Percentiles rank a stretch among this genome's conserved stretches.
Evolutionary conservation across 2,797 vertebrate species (phyloP).

Genomic region (Trematomus bernacchii): DNA sequence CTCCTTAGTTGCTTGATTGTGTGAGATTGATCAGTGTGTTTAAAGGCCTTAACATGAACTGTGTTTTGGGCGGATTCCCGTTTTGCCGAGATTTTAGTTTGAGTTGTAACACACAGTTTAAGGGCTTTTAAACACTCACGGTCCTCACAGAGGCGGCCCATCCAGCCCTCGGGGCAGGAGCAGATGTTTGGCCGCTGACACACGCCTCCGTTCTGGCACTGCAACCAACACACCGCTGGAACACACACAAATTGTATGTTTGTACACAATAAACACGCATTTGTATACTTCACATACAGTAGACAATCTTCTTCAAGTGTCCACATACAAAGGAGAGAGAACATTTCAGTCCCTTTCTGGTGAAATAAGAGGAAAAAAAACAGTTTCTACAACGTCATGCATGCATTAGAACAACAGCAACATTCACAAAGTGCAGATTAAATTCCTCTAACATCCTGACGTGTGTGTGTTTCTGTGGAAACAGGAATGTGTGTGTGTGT

Average conservation of each 20-base stretch:
- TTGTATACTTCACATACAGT: background rate
- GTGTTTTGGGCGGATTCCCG: too few species aligned
- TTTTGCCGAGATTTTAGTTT: background rate
- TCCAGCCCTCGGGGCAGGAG: conserved; percentile 95
- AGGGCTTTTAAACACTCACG: conserved; percentile 84
- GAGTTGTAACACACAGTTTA: background rate
- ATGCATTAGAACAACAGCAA: conserved; percentile 20
- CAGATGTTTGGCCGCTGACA: conserved; percentile 95
- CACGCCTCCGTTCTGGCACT: conserved; percentile 94
- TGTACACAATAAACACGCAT: background rate
- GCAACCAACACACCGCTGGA: conserved; percentile 94
- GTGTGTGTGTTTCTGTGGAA: background rate
- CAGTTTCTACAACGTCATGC: conserved; percentile 28
- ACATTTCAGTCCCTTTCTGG: background rate
- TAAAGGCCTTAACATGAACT: too few species aligned
- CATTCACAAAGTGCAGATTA: conserved; percentile 22
- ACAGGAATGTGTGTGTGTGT: background rate
- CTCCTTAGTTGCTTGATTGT: too few species aligned
- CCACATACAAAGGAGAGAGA: background rate
- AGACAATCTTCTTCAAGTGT: background rate
- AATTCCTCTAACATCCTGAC: background rate
- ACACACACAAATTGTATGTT: background rate
- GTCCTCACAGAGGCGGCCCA: conserved; percentile 96
- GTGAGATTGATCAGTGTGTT: too few species aligned
- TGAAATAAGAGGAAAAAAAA: background rate